These are phyloP conservation scores for Corythornis vintsioides DNA, from an alignment of 2,113 vertebrate genomes.

Conservation along the genomic window DNA sequence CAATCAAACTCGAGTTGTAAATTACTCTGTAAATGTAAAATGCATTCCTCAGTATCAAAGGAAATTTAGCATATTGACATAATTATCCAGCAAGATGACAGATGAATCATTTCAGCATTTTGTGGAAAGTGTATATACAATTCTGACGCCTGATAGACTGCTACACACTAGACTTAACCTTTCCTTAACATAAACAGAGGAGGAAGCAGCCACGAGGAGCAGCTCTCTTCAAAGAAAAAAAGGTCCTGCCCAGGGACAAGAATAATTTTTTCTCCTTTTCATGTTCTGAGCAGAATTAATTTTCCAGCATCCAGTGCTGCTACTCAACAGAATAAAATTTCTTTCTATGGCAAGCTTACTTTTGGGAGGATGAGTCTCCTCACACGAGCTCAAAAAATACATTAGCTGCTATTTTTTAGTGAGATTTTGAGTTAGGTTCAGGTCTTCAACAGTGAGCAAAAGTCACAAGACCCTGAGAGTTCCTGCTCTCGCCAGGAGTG, in stretches of 20 bases:
- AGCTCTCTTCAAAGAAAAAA: not conserved
- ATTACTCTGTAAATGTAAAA: not conserved
- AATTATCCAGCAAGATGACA: slow-evolving; percentile 22
- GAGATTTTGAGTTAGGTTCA: not conserved
- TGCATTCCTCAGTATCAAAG: not conserved
- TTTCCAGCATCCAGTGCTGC: not conserved
- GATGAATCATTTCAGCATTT: slow-evolving; percentile 34
- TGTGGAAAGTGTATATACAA: not conserved
- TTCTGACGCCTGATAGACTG: slow-evolving; percentile 1
- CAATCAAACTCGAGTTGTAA: not conserved
- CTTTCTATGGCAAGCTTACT: not conserved
- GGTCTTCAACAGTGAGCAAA: not conserved
- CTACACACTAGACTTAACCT: not conserved
- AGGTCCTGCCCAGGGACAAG: not conserved
- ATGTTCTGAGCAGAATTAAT: not conserved
- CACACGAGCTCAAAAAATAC: fast-evolving
- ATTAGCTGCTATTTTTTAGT: not conserved
- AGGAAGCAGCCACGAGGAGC: not conserved
- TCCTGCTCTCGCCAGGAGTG: not conserved
- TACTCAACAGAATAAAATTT: not conserved
- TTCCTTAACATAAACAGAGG: not conserved
- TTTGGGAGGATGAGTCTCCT: not conserved
- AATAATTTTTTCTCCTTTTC: not conserved
- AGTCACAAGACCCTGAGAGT: not conserved
- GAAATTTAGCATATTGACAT: slow-evolving; percentile 6